Evolutionary conservation across 2,888 invertebrate genomes (phyloP), one percentile per base, ranked within the genome.

Genomic region (Latheticus oryzae): DNA sequence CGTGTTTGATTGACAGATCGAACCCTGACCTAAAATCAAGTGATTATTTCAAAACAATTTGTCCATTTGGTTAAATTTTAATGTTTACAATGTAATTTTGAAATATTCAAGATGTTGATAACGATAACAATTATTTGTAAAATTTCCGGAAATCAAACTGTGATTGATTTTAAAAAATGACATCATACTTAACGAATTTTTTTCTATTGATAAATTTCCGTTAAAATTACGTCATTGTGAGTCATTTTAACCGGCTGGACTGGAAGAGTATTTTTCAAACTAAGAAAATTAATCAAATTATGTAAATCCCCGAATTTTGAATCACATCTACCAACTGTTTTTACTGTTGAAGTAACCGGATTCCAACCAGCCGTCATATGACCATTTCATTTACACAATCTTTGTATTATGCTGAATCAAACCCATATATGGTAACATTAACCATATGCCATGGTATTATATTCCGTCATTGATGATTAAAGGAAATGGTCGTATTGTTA

Each of bases 191-290:
- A n/a, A n/a, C n/a, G 28, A 24, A 38, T 9, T 5, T 8, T 38
- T 53, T 53, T 32, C 26, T 26, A n/a, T 26, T 12, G 7, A 54
- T 32, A 15, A 53, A 28, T 23, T 42, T 53, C 54, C 54, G 54
- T 43, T 54, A 28, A 12, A 21, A 16, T 54, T 54, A 11, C 54
- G 54, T 54, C 43, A 45, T 28, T 12, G 11, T 54, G 54, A 54
- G 15, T 54, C 54, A 54, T 37, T 45, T 54, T 17, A 5, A 54
- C 19, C 52, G 42, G 30, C 42, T 26, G 21, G 33, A 11, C 15
- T 17, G 9, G 35, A 33, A 24, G n/a, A n/a, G n/a, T n/a, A n/a
- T n/a, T n/a, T n/a, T n/a, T n/a, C n/a, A n/a, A n/a, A n/a, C n/a
- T n/a, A n/a, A n/a, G n/a, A n/a, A n/a, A n/a, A n/a, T n/a, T n/a